Conservation (phyloP, 2,113 vertebrate genomes). For the Orthonyx spaldingii region DNA sequence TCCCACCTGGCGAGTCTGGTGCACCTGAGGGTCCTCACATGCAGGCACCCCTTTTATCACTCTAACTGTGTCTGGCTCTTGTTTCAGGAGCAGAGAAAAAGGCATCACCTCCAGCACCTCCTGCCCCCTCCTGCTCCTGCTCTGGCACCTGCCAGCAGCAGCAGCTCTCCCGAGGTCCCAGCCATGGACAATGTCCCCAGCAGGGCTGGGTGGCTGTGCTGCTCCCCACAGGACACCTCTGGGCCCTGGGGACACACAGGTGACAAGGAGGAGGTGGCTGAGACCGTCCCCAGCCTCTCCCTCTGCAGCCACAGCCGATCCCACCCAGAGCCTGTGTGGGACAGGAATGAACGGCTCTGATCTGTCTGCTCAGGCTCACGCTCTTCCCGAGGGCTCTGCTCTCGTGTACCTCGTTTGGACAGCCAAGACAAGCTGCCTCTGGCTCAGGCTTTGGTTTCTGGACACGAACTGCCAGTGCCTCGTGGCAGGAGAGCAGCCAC, state of each 20-base stretch:
- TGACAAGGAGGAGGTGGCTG: neutral
- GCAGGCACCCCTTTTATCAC: too few species aligned
- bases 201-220: neutral
- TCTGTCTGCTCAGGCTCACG: too few species aligned
- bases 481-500: neutral
- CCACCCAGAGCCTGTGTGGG: fast-evolving
- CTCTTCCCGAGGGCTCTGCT: neutral
- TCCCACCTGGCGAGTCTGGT: too few species aligned
- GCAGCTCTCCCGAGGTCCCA: neutral
- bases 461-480: neutral
- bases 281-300: neutral
- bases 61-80: too few species aligned
- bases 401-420: neutral
- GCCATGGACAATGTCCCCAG: fast-evolving
- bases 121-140: too few species aligned
- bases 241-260: neutral
- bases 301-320: neutral
- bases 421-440: neutral
- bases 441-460: neutral
- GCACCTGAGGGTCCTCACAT: too few species aligned
- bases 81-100: too few species aligned
- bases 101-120: too few species aligned
- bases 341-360: neutral
- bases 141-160: neutral
- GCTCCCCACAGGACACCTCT: neutral